Evolutionary conservation across 2,888 invertebrate genomes (phyloP).

Genomic region (Harmothoe impar): DNA sequence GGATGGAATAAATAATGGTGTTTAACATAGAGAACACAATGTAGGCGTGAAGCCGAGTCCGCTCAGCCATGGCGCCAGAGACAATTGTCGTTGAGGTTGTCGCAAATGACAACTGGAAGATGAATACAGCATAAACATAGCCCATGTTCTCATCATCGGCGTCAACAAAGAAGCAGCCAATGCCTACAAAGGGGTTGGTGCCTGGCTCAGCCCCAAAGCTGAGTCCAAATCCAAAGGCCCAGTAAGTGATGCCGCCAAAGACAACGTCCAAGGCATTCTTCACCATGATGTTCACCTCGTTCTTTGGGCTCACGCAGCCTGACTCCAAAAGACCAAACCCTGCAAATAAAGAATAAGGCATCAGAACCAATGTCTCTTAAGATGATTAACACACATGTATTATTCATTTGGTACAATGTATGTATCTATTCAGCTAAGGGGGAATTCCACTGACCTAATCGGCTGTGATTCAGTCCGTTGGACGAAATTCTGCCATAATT

Average conservation of each 20-base stretch:
- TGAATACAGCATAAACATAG: constrained; percentile 65
- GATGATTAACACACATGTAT: neutral
- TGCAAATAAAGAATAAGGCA: constrained; percentile 79
- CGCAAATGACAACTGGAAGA: constrained; percentile 88
- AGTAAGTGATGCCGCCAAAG: constrained; percentile 95
- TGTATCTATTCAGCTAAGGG: too few species aligned
- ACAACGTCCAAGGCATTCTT: constrained; percentile 97
- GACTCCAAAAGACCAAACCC: constrained; percentile 96
- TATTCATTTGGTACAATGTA: too few species aligned
- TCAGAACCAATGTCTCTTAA: too few species aligned
- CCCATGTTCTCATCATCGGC: constrained; percentile 66
- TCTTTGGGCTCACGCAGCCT: constrained; percentile 90
- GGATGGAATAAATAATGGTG: constrained; percentile 84
- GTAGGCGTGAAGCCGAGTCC: constrained; percentile 79
- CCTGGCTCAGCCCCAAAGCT: constrained; percentile 87
- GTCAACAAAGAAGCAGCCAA: constrained; percentile 83
- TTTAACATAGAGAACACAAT: constrained; percentile 80
- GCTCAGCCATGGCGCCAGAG: constrained; percentile 81
- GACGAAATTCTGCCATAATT: too few species aligned
- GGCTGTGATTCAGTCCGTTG: too few species aligned
- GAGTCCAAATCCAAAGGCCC: constrained; percentile 96
- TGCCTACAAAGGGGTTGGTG: constrained; percentile 81
- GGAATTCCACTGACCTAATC: too few species aligned
- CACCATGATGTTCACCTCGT: constrained; percentile 98
- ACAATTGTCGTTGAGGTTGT: constrained; percentile 88